phyloP scores from a whole-genome alignment of 35 echinoderm and acorn worm species.

The Ophiothrix spiculata region DNA sequence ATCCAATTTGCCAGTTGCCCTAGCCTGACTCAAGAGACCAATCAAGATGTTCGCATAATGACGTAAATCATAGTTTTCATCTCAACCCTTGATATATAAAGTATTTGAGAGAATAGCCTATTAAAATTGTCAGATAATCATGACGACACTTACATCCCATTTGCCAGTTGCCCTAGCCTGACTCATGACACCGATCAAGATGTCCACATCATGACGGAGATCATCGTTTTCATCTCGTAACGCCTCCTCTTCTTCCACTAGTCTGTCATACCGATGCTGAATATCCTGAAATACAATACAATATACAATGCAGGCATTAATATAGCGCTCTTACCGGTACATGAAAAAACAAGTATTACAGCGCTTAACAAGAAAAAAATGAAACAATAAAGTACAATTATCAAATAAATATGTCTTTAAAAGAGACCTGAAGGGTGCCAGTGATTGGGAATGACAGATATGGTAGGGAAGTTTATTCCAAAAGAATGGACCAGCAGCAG shows the following conservation, averaged over 20 bases:
- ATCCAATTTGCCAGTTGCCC: slow-evolving; percentile 82
- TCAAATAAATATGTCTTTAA: too few species aligned
- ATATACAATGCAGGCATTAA: background rate
- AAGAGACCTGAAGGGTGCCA: too few species aligned
- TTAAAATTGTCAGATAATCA: too few species aligned
- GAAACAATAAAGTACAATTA: too few species aligned
- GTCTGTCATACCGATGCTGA: slow-evolving; percentile 68
- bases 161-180: slow-evolving; percentile 74
- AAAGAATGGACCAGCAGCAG: too few species aligned
- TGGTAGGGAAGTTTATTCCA: too few species aligned
- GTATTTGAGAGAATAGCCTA: too few species aligned
- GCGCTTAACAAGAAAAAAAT: too few species aligned
- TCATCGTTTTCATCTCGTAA: slow-evolving; percentile 74
- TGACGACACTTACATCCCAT: slow-evolving; percentile 83
- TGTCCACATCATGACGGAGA: slow-evolving; percentile 74
- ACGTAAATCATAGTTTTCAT: slow-evolving; percentile 76
- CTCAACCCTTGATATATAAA: too few species aligned
- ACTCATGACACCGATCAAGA: slow-evolving; percentile 64
- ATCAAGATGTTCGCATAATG: slow-evolving; percentile 76
- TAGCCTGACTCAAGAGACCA: slow-evolving; percentile 66
- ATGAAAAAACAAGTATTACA: too few species aligned
- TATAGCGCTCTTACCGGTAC: too few species aligned
- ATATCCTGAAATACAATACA: slow-evolving; percentile 41
- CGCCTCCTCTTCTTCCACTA: slow-evolving; percentile 60
- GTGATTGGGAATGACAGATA: too few species aligned